Evolutionary conservation across 2,113 vertebrate genomes (phyloP).

Genomic region (Monarcha castaneiventris): DNA sequence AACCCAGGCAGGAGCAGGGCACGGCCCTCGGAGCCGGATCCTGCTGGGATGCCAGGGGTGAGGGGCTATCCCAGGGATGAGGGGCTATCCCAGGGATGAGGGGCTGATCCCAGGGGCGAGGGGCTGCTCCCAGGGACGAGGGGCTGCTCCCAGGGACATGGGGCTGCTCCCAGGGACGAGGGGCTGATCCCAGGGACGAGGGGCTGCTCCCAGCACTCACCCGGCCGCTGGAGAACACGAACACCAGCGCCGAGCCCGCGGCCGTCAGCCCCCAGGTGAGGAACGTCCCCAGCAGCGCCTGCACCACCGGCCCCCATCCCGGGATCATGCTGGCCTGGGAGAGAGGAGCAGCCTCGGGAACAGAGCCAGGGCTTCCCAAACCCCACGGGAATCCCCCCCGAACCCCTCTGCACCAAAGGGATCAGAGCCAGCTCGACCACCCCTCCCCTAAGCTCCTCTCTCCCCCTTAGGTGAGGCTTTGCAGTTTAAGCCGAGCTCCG

Average conservation of each 20-base stretch:
- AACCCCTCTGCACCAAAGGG: background rate
- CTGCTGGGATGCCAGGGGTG: fast-evolving
- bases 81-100: no score
- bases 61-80: no score
- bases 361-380: no score
- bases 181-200: background rate
- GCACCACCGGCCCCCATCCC: slow-evolving; percentile 81
- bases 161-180: fast-evolving
- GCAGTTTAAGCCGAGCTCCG: fast-evolving
- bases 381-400: background rate
- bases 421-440: fast-evolving
- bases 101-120: no score
- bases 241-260: slow-evolving; percentile 88
- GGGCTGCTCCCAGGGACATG: no score
- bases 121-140: no score
- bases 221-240: slow-evolving; percentile 89
- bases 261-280: slow-evolving; percentile 95
- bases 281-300: slow-evolving; percentile 88
- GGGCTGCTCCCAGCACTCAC: slow-evolving; percentile 62
- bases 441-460: background rate
- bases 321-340: slow-evolving; percentile 80
- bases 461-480: background rate
- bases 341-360: fast-evolving
- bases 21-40: fast-evolving
- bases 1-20: fast-evolving